Evolutionary conservation across 1,140 invertebrate species (phyloP), one percentile per base, ranked within the genome.

Genomic region (Drosophila obscura): DNA sequence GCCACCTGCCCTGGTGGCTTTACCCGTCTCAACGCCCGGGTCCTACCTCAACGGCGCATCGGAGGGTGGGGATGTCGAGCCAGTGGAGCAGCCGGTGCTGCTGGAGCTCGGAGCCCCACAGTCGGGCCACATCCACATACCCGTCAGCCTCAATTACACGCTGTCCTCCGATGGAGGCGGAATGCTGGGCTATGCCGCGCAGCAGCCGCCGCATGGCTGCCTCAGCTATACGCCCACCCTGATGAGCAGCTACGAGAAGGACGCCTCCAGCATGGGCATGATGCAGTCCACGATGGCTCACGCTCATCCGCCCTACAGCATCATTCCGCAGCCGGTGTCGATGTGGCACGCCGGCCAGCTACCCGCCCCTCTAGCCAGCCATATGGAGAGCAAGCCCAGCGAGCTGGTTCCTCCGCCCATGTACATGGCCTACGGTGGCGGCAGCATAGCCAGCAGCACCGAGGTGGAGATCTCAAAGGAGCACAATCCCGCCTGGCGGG

Each of bases 401-500:
- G 90, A 91, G 9, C 56, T 91, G 4, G 90, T 91, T 31, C 85
- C 87, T 16, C 77, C 90, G n/a, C 85, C 90, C 7, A 76, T 90
- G 26, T 91, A 88, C 41, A 89, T 90, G 77, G 74, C 60, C 8
- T 91, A 91, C 28, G 57, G 74, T 9, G 52, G 73, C 1, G 53
- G 59, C 1, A 53, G 59, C 24, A 46, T 61, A 4, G 58, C 51
- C 15, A 51, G 45, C n/a, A 80, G 74, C 7, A 53, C 84, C 2
- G 83, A 89, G n/a, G 92, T 93, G 9, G 91, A 92, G 1, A 90
- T 91, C 5, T 81, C 89, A 44, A 92, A 88, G 64, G 92, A 93
- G 55, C 92, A 93, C 35, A 80, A 90, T 61, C 77, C 90, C 1
- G 92, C 93, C 15, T 94, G 93, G 93, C 93, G 93, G 61, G 93